These are phyloP conservation scores for Deroplatys truncata DNA, from an alignment of 2,888 invertebrate genomes.

Conservation along the genomic window DNA sequence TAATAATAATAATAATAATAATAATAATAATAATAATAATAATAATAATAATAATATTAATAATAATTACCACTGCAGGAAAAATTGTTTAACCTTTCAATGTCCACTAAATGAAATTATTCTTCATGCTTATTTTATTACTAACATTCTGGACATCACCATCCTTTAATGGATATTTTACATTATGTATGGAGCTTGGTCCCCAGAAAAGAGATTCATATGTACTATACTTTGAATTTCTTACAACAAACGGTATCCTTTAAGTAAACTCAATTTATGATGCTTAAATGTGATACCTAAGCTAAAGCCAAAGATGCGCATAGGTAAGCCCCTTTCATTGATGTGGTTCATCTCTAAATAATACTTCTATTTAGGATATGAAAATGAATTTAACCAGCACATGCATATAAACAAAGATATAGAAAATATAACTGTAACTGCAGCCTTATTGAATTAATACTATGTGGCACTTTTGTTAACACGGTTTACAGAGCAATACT, in stretches of 20 bases:
- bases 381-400: neutral
- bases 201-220: neutral
- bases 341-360: neutral
- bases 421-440: too few species aligned
- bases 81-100: neutral
- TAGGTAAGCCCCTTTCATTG: neutral
- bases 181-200: neutral
- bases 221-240: neutral
- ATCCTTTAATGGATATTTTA: neutral
- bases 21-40: too few species aligned
- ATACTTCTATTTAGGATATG: neutral
- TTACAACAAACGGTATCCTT: neutral
- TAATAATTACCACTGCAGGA: neutral
- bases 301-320: too few species aligned
- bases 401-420: too few species aligned
- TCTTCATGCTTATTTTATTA: neutral
- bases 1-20: too few species aligned
- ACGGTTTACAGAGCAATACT: too few species aligned
- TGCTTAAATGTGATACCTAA: neutral
- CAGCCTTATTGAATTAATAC: too few species aligned
- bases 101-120: neutral
- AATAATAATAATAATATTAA: too few species aligned
- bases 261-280: neutral
- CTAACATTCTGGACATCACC: neutral
- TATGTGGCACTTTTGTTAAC: too few species aligned